phyloP scores from a whole-genome alignment of 1,140 invertebrate genomes.

The Helicorthomorpha holstii region DNA sequence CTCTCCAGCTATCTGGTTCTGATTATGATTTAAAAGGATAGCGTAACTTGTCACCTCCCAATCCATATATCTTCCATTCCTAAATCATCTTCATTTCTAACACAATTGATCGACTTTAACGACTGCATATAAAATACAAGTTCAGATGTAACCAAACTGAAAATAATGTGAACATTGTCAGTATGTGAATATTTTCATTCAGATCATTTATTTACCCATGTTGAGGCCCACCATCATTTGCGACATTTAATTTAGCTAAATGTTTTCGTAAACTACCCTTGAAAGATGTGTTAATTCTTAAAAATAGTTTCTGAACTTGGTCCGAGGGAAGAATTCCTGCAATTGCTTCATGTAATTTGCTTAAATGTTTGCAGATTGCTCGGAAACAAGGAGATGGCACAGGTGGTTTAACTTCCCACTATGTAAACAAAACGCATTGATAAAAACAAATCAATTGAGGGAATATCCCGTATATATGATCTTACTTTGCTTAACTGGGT shows the following conservation, averaged over 20 bases:
- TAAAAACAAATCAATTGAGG: not conserved
- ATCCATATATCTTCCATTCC: not conserved
- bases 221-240: conserved; percentile 86
- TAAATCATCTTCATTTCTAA: conserved; percentile 7
- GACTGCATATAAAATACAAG: conserved; percentile 89
- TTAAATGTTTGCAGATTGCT: conserved; percentile 50
- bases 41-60: not conserved
- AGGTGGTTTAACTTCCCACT: conserved; percentile 86
- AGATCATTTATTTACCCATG: conserved; percentile 47
- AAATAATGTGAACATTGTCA: conserved; percentile 13
- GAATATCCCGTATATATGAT: no score
- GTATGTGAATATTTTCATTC: not conserved
- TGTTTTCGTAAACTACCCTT: conserved; percentile 71
- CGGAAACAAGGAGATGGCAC: conserved; percentile 59
- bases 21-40: no score
- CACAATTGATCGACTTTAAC: conserved; percentile 53
- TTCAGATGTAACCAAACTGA: conserved; percentile 76
- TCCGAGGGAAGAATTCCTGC: conserved; percentile 51
- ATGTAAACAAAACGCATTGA: not conserved
- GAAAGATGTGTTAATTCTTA: conserved; percentile 66
- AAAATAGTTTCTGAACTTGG: conserved; percentile 59
- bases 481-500: conserved; percentile 41
- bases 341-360: conserved; percentile 83
- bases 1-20: no score
- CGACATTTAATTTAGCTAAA: conserved; percentile 66